These are phyloP conservation scores for Gymnoscopelus microlampas DNA, from an alignment of 2,797 vertebrate genomes.

Conservation along the genomic window DNA sequence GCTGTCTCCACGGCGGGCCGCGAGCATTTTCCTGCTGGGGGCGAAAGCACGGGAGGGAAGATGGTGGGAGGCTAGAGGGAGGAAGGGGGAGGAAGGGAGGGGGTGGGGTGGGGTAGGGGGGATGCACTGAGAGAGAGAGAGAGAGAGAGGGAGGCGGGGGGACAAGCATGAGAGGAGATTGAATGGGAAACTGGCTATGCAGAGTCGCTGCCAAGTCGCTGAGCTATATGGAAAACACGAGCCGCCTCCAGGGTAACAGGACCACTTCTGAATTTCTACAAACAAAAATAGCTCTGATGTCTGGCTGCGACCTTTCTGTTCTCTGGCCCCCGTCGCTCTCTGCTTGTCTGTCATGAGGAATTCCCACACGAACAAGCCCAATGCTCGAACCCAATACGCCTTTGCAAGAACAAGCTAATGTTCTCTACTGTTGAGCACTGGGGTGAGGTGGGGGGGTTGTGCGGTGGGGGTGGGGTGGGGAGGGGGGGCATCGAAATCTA, in stretches of 20 bases:
- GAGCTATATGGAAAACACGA: conserved; percentile 86
- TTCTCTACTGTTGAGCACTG: conserved; percentile 34
- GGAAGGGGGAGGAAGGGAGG: conserved; percentile 42
- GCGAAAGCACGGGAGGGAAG: conserved; percentile 42
- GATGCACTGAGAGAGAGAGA: conserved; percentile 20
- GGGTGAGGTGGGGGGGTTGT: neutral
- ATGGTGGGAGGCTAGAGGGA: conserved; percentile 57
- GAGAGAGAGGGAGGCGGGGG: conserved; percentile 18
- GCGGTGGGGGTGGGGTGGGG: neutral
- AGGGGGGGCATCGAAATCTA: conserved; percentile 56
- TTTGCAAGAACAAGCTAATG: conserved; percentile 53
- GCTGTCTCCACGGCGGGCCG: conserved; percentile 94
- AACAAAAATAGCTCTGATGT: conserved; percentile 81
- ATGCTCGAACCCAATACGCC: conserved; percentile 31
- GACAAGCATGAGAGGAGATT: conserved; percentile 51
- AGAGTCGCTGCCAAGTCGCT: conserved; percentile 85
- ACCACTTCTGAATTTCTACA: conserved; percentile 80
- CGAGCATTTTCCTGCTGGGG: conserved; percentile 89
- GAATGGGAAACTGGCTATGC: conserved; percentile 81
- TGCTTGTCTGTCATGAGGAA: conserved; percentile 65
- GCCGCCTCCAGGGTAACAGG: conserved; percentile 80
- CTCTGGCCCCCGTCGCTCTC: conserved; percentile 63
- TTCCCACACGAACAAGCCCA: conserved; percentile 68
- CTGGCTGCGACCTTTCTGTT: conserved; percentile 67
- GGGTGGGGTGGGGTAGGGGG: conserved; percentile 30